Conservation (phyloP, 2,888 invertebrate species). For the Apamea epomidion region DNA sequence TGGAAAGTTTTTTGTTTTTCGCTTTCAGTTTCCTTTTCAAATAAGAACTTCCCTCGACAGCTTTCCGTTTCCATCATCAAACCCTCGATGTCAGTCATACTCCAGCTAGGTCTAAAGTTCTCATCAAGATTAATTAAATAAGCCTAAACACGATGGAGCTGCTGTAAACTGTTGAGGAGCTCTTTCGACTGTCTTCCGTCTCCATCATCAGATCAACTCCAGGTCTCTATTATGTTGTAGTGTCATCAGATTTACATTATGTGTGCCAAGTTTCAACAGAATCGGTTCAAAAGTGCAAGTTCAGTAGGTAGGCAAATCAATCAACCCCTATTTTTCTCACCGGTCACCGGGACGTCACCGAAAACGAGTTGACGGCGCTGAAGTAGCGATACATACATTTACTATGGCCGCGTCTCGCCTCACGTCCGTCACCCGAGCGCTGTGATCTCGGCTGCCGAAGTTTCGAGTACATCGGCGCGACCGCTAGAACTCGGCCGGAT, state of each 20-base stretch:
- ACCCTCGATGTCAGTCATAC: not conserved
- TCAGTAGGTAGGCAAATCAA: not conserved
- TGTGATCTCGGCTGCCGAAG: too few relatives aligned
- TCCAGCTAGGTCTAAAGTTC: not conserved
- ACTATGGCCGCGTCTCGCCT: not conserved
- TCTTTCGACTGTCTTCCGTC: not conserved
- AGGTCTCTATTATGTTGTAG: not conserved
- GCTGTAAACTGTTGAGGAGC: not conserved
- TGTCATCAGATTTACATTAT: not conserved
- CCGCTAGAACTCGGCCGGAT: too few relatives aligned
- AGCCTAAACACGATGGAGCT: not conserved
- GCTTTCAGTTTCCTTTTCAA: not conserved
- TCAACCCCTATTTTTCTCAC: not conserved
- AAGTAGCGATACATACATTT: not conserved
- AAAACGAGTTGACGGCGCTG: not conserved
- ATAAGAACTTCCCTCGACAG: not conserved
- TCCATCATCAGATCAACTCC: not conserved
- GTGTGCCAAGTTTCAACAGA: not conserved
- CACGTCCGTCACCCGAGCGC: not conserved
- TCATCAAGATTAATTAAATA: not conserved
- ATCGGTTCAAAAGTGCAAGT: not conserved
- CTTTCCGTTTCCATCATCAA: not conserved
- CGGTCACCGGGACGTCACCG: not conserved
- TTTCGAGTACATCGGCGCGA: too few relatives aligned
- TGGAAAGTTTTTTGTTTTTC: not conserved